phyloP scores from a whole-genome alignment of 2,888 invertebrate genomes.

The Pinctada fucata region DNA sequence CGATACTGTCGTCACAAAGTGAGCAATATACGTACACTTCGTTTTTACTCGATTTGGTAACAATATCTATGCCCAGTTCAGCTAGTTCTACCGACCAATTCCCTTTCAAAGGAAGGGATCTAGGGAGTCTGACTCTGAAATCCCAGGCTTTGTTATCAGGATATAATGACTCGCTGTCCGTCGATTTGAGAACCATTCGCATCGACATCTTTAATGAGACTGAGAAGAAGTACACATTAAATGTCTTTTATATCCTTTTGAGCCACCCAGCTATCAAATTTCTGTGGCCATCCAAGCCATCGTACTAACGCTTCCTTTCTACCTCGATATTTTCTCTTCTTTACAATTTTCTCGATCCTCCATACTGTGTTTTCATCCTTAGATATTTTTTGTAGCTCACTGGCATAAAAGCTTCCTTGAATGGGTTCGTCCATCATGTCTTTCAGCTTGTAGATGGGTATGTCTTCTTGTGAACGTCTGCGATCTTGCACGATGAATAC shows the following conservation, averaged over 20 bases:
- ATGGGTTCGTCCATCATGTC: no score
- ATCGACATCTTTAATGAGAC: neutral
- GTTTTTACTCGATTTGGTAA: neutral
- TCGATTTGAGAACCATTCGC: constrained; percentile 12
- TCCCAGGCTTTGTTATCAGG: no score
- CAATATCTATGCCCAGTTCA: no score
- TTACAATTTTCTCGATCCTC: no score
- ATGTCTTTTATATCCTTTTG: constrained; percentile 7
- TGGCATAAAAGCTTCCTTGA: no score
- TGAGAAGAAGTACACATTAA: neutral
- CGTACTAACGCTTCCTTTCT: constrained; percentile 8
- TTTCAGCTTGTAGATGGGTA: no score
- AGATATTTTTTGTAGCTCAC: neutral
- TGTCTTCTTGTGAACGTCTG: no score
- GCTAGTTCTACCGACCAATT: no score
- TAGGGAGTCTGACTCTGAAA: no score
- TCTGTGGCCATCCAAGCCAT: constrained; percentile 24
- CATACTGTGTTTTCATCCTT: neutral
- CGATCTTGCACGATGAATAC: no score
- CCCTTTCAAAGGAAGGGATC: no score
- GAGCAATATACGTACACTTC: constrained; percentile 33
- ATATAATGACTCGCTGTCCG: constrained; percentile 6
- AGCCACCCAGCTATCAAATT: constrained; percentile 26
- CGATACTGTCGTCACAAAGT: constrained; percentile 36
- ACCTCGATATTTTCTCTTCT: no score